Evolutionary conservation across 1,140 invertebrate species (phyloP).

Genomic region (Drosophila punjabiensis): DNA sequence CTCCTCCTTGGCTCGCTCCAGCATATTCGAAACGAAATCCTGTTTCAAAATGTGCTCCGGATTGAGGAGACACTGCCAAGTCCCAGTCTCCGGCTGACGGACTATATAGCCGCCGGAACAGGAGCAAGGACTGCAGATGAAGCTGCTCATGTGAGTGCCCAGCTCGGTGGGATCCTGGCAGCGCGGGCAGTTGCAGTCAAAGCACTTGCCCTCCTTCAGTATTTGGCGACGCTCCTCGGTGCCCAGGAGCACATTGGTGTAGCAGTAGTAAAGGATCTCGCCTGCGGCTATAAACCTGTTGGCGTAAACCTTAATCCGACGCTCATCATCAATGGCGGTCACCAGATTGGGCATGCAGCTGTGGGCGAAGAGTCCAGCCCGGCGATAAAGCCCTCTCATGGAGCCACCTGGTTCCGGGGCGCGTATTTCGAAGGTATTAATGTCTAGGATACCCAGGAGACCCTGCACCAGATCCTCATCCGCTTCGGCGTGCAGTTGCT

Average conservation of each 20-base stretch:
- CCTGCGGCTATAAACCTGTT: conserved; percentile 88
- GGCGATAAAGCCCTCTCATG: conserved; percentile 88
- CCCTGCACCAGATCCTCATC: conserved; percentile 87
- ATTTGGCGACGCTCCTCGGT: conserved; percentile 88
- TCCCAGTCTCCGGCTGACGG: conserved; percentile 32
- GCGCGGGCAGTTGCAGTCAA: conserved; percentile 88
- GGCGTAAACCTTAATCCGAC: conserved; percentile 88
- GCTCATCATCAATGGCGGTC: conserved; percentile 88
- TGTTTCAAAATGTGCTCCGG: conserved; percentile 56
- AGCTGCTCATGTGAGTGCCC: conserved; percentile 89
- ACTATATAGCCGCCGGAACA: conserved; percentile 58
- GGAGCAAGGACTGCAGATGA: conserved; percentile 87
- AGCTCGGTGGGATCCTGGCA: conserved; percentile 90
- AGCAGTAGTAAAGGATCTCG: conserved; percentile 90
- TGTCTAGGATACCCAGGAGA: conserved; percentile 89
- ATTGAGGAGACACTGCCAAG: conserved; percentile 70
- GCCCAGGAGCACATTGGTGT: conserved; percentile 90
- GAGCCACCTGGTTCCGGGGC: conserved; percentile 85
- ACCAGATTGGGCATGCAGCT: conserved; percentile 89
- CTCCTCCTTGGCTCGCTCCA: conserved; percentile 85
- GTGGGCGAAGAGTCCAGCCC: conserved; percentile 89
- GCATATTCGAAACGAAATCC: conserved; percentile 64
- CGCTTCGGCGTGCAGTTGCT: conserved; percentile 60
- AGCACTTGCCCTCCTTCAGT: conserved; percentile 90
- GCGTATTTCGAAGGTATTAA: conserved; percentile 90